Evolutionary conservation across 2,888 invertebrate genomes (phyloP).

Genomic region (Ophioninae sp.): DNA sequence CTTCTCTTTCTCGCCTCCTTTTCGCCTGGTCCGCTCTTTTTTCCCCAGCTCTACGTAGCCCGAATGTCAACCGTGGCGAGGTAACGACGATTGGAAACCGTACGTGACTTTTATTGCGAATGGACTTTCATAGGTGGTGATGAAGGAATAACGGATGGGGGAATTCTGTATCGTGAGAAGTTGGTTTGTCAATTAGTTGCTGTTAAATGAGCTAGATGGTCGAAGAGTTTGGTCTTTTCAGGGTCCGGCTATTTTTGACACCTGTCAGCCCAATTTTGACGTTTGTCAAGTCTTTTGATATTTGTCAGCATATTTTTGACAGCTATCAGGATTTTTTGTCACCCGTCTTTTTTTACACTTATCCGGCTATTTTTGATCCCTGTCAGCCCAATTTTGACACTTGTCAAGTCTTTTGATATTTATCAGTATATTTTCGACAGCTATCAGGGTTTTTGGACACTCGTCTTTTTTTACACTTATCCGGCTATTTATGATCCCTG

Average conservation of each 20-base stretch:
- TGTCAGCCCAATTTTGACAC: too few relatives aligned
- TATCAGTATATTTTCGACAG: too few relatives aligned
- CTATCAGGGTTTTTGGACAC: too few relatives aligned
- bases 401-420: too few relatives aligned
- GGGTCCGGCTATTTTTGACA: background rate
- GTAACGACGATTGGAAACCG: background rate
- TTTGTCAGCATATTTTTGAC: too few relatives aligned
- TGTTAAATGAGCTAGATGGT: background rate
- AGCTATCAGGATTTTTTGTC: too few relatives aligned
- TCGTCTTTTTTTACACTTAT: too few relatives aligned
- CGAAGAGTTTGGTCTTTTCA: background rate
- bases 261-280: background rate
- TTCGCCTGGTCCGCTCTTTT: background rate
- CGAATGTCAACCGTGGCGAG: background rate
- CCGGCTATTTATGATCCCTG: background rate
- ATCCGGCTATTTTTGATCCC: background rate
- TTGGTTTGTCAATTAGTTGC: background rate
- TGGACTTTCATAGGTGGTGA: background rate
- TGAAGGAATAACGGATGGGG: background rate
- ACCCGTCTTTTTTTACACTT: too few relatives aligned
- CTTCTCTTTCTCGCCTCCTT: background rate
- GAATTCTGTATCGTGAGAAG: background rate
- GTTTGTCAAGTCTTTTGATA: too few relatives aligned
- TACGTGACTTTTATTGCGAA: background rate
- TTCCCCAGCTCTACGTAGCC: background rate